These are phyloP conservation scores for Panagrolaimus sp. DNA, from an alignment of 1,140 invertebrate genomes.

Conservation along the genomic window DNA sequence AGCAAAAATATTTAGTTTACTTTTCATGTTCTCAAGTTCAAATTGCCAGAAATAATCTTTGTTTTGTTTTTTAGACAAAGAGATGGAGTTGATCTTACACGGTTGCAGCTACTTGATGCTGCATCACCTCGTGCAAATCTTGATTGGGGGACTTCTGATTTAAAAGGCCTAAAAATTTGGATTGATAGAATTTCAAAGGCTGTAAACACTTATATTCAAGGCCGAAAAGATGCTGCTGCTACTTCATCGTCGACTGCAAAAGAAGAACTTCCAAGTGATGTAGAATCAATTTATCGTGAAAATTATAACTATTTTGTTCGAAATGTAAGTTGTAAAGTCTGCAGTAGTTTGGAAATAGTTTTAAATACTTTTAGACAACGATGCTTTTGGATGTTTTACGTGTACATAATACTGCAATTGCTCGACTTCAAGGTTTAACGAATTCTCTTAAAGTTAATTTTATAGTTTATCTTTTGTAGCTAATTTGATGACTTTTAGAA, in stretches of 20 bases:
- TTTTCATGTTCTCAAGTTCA: too few species aligned
- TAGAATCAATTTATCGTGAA: slow-evolving; percentile 30
- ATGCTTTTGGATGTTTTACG: slow-evolving; percentile 42
- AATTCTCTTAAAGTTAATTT: slow-evolving; percentile 38
- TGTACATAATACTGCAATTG: slow-evolving; percentile 49
- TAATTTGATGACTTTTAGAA: slow-evolving; percentile 35
- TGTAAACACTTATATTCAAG: slow-evolving; percentile 33
- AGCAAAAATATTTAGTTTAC: too few species aligned
- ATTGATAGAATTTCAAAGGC: slow-evolving; percentile 33
- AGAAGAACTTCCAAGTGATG: neutral
- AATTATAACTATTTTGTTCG: slow-evolving; percentile 48
- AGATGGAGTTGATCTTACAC: slow-evolving; percentile 47
- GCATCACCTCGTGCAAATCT: slow-evolving; percentile 42
- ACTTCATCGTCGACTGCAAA: too few species aligned
- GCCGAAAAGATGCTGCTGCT: slow-evolving; percentile 17
- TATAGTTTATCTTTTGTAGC: neutral
- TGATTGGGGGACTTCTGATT: slow-evolving; percentile 48
- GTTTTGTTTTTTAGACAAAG: too few species aligned
- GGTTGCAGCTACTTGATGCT: slow-evolving; percentile 43
- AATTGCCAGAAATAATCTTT: too few species aligned
- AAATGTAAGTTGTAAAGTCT: slow-evolving; percentile 28
- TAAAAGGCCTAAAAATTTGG: slow-evolving; percentile 47
- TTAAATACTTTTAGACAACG: slow-evolving; percentile 14
- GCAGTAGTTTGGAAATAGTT: neutral
- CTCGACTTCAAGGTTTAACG: slow-evolving; percentile 44